Percentiles rank a stretch among this genome's conserved stretches.
These are phyloP conservation scores for Pemphigus obesinymphae DNA, from an alignment of 1,140 invertebrate species.

Conservation along the genomic window DNA sequence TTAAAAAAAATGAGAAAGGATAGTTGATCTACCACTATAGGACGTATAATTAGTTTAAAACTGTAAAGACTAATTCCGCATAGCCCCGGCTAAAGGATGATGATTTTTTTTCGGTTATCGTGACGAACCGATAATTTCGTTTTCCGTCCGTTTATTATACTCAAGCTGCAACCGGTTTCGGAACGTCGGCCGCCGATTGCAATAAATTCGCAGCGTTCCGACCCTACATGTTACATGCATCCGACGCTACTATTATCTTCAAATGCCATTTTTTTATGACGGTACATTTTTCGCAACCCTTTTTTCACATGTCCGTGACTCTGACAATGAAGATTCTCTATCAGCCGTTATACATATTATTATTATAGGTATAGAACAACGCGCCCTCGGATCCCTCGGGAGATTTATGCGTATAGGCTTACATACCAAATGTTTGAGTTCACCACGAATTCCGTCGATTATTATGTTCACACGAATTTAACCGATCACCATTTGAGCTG, in stretches of 20 bases:
- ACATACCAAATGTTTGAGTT: background rate
- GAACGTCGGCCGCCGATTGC: background rate
- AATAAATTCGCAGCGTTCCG: background rate
- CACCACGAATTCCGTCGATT: background rate
- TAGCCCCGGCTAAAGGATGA: no score
- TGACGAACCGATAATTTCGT: no score
- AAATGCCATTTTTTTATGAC: conserved; percentile 12
- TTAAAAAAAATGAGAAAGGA: no score
- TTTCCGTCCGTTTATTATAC: no score
- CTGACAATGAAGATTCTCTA: conserved; percentile 34
- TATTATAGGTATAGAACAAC: background rate
- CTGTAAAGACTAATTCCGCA: no score
- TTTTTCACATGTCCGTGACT: conserved; percentile 37
- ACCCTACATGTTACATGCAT: background rate
- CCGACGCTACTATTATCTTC: background rate
- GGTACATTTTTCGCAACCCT: conserved; percentile 31
- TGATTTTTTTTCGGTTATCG: no score
- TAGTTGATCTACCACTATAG: no score
- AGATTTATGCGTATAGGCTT: conserved; percentile 22
- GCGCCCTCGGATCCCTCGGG: background rate
- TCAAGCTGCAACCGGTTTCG: conserved; percentile 19
- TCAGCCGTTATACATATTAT: conserved; percentile 15
- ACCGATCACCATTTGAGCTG: no score
- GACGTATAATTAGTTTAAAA: no score
- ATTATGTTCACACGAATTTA: no score